Base-by-base conservation (phyloP, 2,797 vertebrate species). In the Acridotheres tristis region DNA sequence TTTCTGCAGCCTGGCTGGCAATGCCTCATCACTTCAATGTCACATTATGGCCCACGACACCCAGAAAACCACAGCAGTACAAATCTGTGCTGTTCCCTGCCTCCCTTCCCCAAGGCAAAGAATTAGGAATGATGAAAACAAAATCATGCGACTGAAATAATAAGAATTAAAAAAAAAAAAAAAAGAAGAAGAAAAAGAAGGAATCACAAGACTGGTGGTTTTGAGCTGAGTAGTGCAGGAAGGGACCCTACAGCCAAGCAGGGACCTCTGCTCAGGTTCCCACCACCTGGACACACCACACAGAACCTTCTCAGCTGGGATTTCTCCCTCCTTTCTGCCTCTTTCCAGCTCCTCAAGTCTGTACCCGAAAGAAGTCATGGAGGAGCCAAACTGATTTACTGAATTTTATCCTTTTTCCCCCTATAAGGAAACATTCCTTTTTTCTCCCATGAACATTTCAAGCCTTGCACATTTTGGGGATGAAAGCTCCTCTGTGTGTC, bases 81-180 rank as follows among this genome's bases (percentile, higher is more conserved):
- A 95, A 88, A 81, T 75, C 85, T 9, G 29, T 21, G 86, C 75
- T 76, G 88, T 67, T 94, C 91, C 82, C 69, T 67, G 86, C 77
- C 68, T 89, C 47, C 68, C 51, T 91, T 81, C 69, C 95, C 91
- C 72, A 32, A 50, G 94, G 89, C 90, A 62, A 86, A 89, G 88
- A 81, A 53, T 73, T 84, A 76, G 72, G 54, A 94, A 88, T 26
- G 43, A 83, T 1, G 1, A 90, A 96, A 92, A 87, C 90, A 92
- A 94, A 95, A 97, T 97, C 97, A 96, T 79, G 91, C 85, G 96
- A 96, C 94, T 77, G 87, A 96, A 97, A 90, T 85, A 92, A 79
- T 72, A 72, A 81, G 65, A 94, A 91, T 91, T 34, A 2, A 50
- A 63, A 42, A 50, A 77, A 8, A 30, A 10, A 21, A 6, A 22